Base-by-base conservation (phyloP, 2,888 invertebrate species). In the Cryptus viduatorius region DNA sequence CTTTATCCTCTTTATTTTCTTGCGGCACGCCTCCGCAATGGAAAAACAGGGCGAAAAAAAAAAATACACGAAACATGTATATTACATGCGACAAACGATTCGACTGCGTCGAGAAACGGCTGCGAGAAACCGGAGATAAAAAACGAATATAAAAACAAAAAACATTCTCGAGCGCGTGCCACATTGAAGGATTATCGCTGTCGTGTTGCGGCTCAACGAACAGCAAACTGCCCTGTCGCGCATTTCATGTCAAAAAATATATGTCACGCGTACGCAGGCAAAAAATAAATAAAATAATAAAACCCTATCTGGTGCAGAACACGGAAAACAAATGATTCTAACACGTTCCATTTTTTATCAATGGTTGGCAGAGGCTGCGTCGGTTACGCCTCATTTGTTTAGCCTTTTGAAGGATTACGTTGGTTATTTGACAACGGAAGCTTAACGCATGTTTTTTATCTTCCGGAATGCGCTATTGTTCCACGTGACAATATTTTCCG, bases 1-100 rank as follows among this genome's bases (percentile, higher is more conserved):
- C 46, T 64, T 19, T 65, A 37, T 42, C 42, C 42, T 67, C n/a
- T 19, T 46, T 48, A 48, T 79, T 56, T 53, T 50, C 19, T 44
- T 5, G 37, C 59, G 19, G 4, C 14, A 8, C 37, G 48, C 53
- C 50, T 50, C 10, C 31, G 61, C 48, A 42, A 69, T n/a, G 44
- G 29, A 69, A 69, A 53, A 73, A 56, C 37, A 64, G 61, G 24
- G 14, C n/a, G n/a, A 1, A 46, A 4, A 37, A 37, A 37, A 37
- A 37, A 24, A 24, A 1, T 37, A 37, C 37, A 37, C 37, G 37
- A 46, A 24, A 4, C 42, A 44, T 46, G 24, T 10, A 46, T 19
- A 5, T 19, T 67, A 5, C 31, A 14, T 4, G 44, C 44, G 67
- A 65, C 31, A 31, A 65, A 65, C 67, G 67, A 67, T 44, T 44